Conservation (phyloP, 2,888 invertebrate species). For the Rapana venosa region DNA sequence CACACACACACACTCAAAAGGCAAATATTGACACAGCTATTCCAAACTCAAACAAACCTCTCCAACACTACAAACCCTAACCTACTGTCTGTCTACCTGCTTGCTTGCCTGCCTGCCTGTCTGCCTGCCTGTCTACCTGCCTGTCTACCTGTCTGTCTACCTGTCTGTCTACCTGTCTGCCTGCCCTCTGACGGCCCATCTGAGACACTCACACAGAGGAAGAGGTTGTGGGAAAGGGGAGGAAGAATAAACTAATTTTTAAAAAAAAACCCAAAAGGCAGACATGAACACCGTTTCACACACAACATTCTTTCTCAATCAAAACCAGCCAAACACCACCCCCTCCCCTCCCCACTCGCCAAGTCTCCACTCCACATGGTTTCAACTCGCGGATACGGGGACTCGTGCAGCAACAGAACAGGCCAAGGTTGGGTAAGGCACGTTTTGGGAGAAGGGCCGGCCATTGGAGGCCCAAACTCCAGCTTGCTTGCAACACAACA, state of each 20-base stretch:
- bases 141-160: no score
- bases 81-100: no score
- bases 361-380: not conserved
- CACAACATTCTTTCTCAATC: not conserved
- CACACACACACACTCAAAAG: no score
- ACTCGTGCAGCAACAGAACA: not conserved
- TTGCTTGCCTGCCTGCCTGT: no score
- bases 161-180: no score
- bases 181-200: no score
- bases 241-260: not conserved
- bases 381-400: not conserved
- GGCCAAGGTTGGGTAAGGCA: not conserved
- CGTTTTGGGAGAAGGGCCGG: not conserved
- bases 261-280: not conserved
- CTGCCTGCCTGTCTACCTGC: no score
- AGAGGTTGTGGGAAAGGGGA: not conserved
- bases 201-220: not conserved
- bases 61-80: no score
- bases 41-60: no score
- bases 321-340: not conserved
- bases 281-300: slow-evolving; percentile 1
- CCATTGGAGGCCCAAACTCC: not conserved
- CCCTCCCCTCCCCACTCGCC: not conserved
- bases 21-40: no score
- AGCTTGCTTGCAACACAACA: slow-evolving; percentile 7